Percentiles rank a stretch among this genome's conserved stretches.
Evolutionary conservation across 2,888 invertebrate species (phyloP).

Genomic region (Euproctis similis): DNA sequence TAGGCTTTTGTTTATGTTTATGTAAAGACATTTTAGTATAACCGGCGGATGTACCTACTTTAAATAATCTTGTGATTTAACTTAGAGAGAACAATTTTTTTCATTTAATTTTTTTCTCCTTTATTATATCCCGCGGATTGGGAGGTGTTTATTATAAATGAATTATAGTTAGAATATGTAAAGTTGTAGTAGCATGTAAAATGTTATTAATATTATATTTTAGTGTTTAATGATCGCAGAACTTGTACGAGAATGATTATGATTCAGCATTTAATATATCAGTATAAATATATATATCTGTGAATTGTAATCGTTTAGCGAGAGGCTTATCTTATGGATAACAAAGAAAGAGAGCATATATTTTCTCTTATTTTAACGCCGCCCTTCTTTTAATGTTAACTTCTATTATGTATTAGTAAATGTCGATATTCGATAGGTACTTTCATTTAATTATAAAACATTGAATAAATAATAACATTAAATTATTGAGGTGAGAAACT

Average conservation of each 20-base stretch:
- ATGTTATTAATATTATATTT: conserved; percentile 32
- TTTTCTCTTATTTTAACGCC: too few relatives aligned
- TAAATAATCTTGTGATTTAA: conserved; percentile 24
- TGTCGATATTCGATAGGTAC: conserved; percentile 11
- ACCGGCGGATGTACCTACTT: conserved; percentile 25
- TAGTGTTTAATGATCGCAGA: conserved; percentile 43
- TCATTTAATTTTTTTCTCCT: conserved; percentile 21
- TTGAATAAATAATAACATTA: too few relatives aligned
- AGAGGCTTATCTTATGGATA: too few relatives aligned
- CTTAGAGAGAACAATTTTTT: conserved; percentile 22
- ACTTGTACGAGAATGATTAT: conserved; percentile 42
- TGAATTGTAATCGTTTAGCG: conserved; percentile 36
- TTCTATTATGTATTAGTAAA: too few relatives aligned
- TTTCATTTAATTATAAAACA: too few relatives aligned
- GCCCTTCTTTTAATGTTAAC: conserved; percentile 12
- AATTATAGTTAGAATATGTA: conserved; percentile 30
- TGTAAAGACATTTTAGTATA: conserved; percentile 25
- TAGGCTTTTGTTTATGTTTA: too few relatives aligned
- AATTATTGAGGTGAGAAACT: conserved; percentile 6
- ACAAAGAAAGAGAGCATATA: too few relatives aligned
- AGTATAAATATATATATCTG: conserved; percentile 22
- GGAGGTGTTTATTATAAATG: conserved; percentile 29
- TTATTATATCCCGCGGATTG: conserved; percentile 26
- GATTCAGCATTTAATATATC: conserved; percentile 55
- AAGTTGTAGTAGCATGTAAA: conserved; percentile 27